Base-by-base conservation (phyloP, 2,888 invertebrate genomes). In the Lepidonotus clava region DNA sequence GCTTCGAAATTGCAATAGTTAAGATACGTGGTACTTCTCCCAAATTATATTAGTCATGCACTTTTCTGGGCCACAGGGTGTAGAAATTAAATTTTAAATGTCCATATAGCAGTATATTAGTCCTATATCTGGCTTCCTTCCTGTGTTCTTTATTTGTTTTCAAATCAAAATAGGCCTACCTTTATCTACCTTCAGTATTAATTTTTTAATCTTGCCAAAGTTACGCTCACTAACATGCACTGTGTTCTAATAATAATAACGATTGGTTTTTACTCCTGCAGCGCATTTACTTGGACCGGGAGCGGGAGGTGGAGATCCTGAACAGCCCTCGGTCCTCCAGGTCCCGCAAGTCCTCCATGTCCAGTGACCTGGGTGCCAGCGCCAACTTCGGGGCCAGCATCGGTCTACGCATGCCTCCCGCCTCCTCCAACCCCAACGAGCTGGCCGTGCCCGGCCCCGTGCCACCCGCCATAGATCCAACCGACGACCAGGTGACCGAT, bases 381-480 rank as follows among this genome's bases (percentile, higher is more conserved):
- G 28, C 5, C 41, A 28, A 8, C 24, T 28, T 41, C 24, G 80
- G 80, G 2, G 80, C 80, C 41, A 80, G 46, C 21, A 46, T 11
- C 24, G 80, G 80, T 14, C 18, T 38, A 0, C 46, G 18, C 8
- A 34, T 34, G 38, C 38, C 18, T 18, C 5, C 14, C 6, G 38
- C 71, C n/a, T 32, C 71, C 71, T 71, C 71, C n/a, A 71, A 71
- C 71, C 71, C 71, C 34, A 71, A 71, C 71, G 71, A 1, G 36
- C 71, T 71, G 71, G 14, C 71, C 8, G 71, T 71, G 8, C 71
- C 71, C 36, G 71, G 71, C 18, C 71, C 38, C 8, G 71, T 71
- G 34, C 71, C 71, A 18, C 71, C 71, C 6, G 71, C 21, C 6
- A 71, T n/a, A 1, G n/a, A 38, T 14, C 14, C 34, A 5, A 18